Evolutionary conservation across 2,888 invertebrate genomes (phyloP).

Genomic region (Drosophila lutescens): DNA sequence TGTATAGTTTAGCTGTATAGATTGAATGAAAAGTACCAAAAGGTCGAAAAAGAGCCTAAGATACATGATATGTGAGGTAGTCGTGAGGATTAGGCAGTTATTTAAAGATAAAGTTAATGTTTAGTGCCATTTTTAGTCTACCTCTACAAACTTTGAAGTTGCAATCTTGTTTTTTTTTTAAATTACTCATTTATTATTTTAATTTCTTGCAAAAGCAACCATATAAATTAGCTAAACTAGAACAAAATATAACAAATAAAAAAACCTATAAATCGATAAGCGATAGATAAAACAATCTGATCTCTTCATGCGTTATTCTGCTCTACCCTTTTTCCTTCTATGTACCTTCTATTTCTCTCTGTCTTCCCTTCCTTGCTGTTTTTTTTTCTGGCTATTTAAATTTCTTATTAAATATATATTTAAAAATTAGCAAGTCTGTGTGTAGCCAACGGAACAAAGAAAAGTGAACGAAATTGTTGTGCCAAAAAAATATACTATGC

Average conservation of each 20-base stretch:
- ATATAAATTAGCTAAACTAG: conserved; percentile 5
- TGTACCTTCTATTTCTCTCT: neutral
- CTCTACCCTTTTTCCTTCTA: neutral
- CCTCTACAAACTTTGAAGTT: conserved; percentile 6
- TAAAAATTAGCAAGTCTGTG: conserved; percentile 36
- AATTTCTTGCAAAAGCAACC: conserved; percentile 5
- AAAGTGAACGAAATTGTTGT: conserved; percentile 3
- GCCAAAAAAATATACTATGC: neutral
- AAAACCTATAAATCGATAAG: conserved; percentile 14
- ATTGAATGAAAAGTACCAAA: neutral
- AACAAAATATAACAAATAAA: conserved; percentile 25
- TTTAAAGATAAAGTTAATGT: neutral
- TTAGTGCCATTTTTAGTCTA: conserved; percentile 1
- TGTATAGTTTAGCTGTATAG: conserved; percentile 5
- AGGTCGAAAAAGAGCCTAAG: neutral
- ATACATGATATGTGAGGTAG: conserved; percentile 12
- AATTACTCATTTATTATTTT: conserved; percentile 18
- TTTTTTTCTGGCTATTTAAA: conserved; percentile 2
- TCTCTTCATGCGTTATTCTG: conserved; percentile 64
- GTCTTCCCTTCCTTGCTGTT: neutral
- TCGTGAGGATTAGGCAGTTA: conserved; percentile 25
- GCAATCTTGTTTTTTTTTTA: conserved; percentile 1
- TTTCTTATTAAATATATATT: conserved; percentile 33
- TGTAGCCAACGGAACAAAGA: conserved; percentile 15
- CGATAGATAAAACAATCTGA: conserved; percentile 14